Evolutionary conservation across 2,113 vertebrate genomes (phyloP).

Genomic region (Erythrolamprus reginae): DNA sequence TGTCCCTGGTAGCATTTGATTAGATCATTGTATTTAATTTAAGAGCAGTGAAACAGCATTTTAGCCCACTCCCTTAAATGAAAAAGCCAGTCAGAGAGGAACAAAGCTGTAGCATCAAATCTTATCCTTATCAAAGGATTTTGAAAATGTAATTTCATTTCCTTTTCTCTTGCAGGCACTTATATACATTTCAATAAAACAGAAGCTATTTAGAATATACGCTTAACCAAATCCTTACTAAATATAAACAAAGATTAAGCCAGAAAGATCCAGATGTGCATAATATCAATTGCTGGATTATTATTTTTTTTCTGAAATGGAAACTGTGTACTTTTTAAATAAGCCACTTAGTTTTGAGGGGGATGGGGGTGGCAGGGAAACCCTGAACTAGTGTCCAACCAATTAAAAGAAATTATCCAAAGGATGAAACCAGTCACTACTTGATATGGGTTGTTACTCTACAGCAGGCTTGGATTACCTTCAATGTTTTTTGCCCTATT

Average conservation of each 20-base stretch:
- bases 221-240: constrained; percentile 49
- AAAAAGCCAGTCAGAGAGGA: neutral
- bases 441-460: neutral
- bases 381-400: neutral
- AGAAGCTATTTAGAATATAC: constrained; percentile 59
- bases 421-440: neutral
- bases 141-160: constrained; percentile 27
- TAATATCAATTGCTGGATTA: constrained; percentile 56
- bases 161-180: neutral
- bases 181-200: constrained; percentile 34
- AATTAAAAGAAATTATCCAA: constrained; percentile 33
- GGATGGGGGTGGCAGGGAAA: constrained; percentile 34
- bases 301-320: constrained; percentile 25
- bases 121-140: constrained; percentile 12
- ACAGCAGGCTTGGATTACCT: neutral
- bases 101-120: neutral
- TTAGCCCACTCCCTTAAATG: neutral
- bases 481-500: constrained; percentile 11
- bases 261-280: constrained; percentile 62
- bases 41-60: neutral
- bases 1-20: neutral
- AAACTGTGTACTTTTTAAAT: constrained; percentile 63
- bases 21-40: neutral
- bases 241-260: constrained; percentile 66
- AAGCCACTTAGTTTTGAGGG: constrained; percentile 37